These are phyloP conservation scores for Bhutanitis thaidina DNA, from an alignment of 2,888 invertebrate species.

Conservation along the genomic window DNA sequence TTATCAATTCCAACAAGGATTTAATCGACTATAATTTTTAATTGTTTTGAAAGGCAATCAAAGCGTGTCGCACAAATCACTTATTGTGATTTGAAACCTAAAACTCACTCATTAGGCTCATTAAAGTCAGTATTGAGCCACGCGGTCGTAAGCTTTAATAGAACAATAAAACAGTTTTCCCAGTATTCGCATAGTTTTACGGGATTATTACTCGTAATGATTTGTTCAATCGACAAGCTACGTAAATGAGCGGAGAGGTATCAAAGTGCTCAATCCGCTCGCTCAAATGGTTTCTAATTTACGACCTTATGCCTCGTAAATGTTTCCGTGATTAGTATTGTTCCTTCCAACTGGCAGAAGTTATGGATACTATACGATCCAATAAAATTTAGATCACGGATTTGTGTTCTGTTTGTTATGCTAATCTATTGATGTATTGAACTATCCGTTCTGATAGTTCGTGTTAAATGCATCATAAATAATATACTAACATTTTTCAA, in stretches of 20 bases:
- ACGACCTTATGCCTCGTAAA: constrained; percentile 37
- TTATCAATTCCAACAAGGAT: too few relatives aligned
- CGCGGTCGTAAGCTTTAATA: too few relatives aligned
- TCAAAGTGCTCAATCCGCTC: constrained; percentile 23
- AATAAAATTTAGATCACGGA: constrained; percentile 21
- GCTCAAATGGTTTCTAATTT: constrained; percentile 32
- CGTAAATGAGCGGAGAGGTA: constrained; percentile 13
- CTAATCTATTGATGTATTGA: constrained; percentile 17
- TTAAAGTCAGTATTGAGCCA: too few relatives aligned
- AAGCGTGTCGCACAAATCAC: too few relatives aligned
- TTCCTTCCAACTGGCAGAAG: constrained; percentile 26
- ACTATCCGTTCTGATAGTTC: background rate
- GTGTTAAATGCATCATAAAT: background rate
- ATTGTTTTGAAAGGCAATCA: too few relatives aligned
- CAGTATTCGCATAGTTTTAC: constrained; percentile 27
- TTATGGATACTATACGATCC: constrained; percentile 21
- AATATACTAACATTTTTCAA: background rate
- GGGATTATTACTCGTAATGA: constrained; percentile 32
- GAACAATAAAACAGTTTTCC: constrained; percentile 21
- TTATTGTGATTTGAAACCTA: too few relatives aligned
- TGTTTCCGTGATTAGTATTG: constrained; percentile 46
- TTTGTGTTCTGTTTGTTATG: constrained; percentile 17
- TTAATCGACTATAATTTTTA: too few relatives aligned
- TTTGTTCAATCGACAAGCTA: constrained; percentile 32
- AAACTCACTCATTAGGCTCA: too few relatives aligned